Evolutionary conservation across 2,113 vertebrate genomes (phyloP), one percentile per base, ranked within the genome.

Genomic region (Erpornis zantholeuca): DNA sequence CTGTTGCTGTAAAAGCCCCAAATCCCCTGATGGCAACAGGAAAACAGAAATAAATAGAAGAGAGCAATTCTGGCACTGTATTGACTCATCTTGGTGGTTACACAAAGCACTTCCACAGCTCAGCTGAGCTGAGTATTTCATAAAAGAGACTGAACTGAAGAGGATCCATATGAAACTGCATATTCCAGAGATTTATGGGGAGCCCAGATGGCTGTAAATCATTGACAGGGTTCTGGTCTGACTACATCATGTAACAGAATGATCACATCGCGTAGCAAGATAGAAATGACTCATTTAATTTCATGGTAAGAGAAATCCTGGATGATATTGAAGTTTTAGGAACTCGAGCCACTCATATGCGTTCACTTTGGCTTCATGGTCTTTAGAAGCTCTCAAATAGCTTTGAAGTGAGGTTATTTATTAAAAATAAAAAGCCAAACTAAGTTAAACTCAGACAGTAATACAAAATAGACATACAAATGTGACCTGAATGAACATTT

Each of bases 41-140:
- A 60, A 70, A 84, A 73, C n/a, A 86, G 72, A 92, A 93, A 96
- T 64, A 87, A 94, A 75, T 56, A 94, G 63, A 86, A 64, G 81
- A 93, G 36, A 82, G 76, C 60, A 92, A 92, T 88, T 72, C 47
- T 23, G 75, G 59, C 24, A 36, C 33, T 92, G 9, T 10, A 53
- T 33, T 90, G 88, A 96, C 35, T 96, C 84, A 69, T 53, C 15
- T 44, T 69, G 72, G 77, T 73, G 81, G 72, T 95, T 72, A 66
- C 76, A 86, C 72, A 50, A 63, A 78, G 38, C 38, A 40, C 18
- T 91, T 38, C 69, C 64, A 61, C 52, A 53, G 86, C 56, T 87
- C 65, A 76, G 64, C 88, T 94, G 78, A 68, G 50, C 35, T 86
- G 71, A 90, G 44, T 50, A 12, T 15, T 92, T 80, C 59, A 47